Conservation (phyloP, 92 coral and sea anemone species). For the Parazoanthus atlanticus region DNA sequence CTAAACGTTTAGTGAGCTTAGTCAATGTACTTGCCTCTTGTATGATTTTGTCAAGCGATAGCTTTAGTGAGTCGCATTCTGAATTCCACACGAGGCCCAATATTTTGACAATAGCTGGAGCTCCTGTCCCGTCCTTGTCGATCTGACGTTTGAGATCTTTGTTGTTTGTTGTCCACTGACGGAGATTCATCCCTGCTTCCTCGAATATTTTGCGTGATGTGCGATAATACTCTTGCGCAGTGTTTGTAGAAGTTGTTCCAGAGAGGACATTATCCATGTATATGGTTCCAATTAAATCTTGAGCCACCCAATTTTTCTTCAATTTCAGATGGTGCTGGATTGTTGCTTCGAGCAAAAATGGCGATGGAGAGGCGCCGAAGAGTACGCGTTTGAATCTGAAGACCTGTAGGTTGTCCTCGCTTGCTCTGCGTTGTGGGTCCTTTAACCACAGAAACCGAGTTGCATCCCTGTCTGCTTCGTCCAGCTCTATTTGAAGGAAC, state of each 20-base stretch:
- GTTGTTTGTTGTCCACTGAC: slow-evolving; percentile 16
- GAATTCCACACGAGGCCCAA: not conserved
- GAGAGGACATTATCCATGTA: slow-evolving; percentile 6
- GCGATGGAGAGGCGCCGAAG: slow-evolving; percentile 35
- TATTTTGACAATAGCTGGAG: slow-evolving; percentile 1
- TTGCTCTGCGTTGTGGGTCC: slow-evolving; percentile 14
- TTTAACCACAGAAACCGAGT: slow-evolving; percentile 14
- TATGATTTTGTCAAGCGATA: not conserved
- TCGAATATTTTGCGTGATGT: not conserved
- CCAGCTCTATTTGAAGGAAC: slow-evolving; percentile 22
- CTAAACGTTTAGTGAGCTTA: slow-evolving; percentile 46
- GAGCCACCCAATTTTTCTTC: slow-evolving; percentile 25
- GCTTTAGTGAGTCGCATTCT: not conserved
- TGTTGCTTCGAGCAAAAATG: slow-evolving; percentile 26
- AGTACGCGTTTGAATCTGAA: slow-evolving; percentile 11
- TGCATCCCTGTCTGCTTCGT: slow-evolving; percentile 24
- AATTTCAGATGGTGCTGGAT: slow-evolving; percentile 1
- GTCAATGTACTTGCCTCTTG: slow-evolving; percentile 10
- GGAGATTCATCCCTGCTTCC: slow-evolving; percentile 19
- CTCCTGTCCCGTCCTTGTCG: slow-evolving; percentile 28
- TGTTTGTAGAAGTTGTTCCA: slow-evolving; percentile 9
- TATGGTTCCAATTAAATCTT: not conserved
- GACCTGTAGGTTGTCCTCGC: not conserved
- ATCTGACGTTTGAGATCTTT: slow-evolving; percentile 1
- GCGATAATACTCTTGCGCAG: slow-evolving; percentile 11